These are phyloP conservation scores for Acronicta alni DNA, from an alignment of 2,888 invertebrate species.

Conservation along the genomic window DNA sequence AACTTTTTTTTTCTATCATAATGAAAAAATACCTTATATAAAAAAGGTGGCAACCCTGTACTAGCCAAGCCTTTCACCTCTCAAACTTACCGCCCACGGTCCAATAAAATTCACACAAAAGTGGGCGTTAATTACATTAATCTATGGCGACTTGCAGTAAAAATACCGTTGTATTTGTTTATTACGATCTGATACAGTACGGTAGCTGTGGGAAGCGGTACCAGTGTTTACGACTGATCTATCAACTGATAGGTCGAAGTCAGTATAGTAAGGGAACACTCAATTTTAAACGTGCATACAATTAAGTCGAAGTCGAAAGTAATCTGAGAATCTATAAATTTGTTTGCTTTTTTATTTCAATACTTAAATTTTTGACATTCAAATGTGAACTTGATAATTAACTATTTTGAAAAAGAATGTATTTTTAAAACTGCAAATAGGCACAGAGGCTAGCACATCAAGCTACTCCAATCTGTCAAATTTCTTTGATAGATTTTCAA, in stretches of 20 bases:
- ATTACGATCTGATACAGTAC: conserved; percentile 67
- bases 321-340: conserved; percentile 32
- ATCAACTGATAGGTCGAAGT: conserved; percentile 46
- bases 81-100: conserved; percentile 35
- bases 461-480: too few relatives aligned
- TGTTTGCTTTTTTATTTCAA: conserved; percentile 1
- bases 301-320: conserved; percentile 27
- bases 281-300: conserved; percentile 42
- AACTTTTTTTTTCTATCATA: too few relatives aligned
- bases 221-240: conserved; percentile 54
- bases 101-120: conserved; percentile 47
- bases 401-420: too few relatives aligned
- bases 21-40: too few relatives aligned
- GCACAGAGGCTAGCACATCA: too few relatives aligned
- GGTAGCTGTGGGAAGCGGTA: conserved; percentile 64
- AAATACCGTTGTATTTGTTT: conserved; percentile 73
- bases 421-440: too few relatives aligned
- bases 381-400: too few relatives aligned
- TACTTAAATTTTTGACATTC: too few relatives aligned
- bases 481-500: too few relatives aligned
- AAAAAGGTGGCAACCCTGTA: too few relatives aligned
- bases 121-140: conserved; percentile 77
- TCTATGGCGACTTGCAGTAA: conserved; percentile 62
- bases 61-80: conserved; percentile 36
- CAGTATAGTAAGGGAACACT: conserved; percentile 43